phyloP scores from a whole-genome alignment of 2,888 invertebrate genomes.

The Physocephala rufipes region DNA sequence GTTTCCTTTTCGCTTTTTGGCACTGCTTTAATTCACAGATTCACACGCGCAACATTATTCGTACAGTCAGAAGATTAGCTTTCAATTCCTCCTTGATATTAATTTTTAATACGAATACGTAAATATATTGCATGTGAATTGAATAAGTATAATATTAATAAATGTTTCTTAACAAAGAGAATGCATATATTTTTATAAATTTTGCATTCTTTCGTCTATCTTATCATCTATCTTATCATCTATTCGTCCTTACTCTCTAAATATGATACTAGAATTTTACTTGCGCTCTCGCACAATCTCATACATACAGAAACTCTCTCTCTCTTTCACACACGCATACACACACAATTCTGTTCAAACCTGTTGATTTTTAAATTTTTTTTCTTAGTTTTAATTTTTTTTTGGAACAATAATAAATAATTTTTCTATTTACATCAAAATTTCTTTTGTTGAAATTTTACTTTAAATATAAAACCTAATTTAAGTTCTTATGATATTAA shows the following conservation, averaged over 20 bases:
- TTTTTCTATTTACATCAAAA: constrained; percentile 3
- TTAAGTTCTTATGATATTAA: constrained; percentile 38
- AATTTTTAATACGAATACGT: not conserved
- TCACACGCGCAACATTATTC: constrained; percentile 6
- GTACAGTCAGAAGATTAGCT: no score
- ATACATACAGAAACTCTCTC: no score
- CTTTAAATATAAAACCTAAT: constrained; percentile 12
- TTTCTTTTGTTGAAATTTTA: not conserved
- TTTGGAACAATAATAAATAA: constrained; percentile 5
- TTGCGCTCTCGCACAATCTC: no score
- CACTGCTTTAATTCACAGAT: constrained; percentile 34
- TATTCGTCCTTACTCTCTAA: no score
- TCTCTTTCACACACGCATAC: no score
- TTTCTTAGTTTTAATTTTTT: constrained; percentile 25
- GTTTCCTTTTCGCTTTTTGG: constrained; percentile 20
- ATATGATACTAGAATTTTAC: no score
- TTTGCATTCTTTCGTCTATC: not conserved
- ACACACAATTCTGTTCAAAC: no score
- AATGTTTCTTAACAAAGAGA: not conserved
- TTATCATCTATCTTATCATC: no score
- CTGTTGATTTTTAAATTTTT: constrained; percentile 5
- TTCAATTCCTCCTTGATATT: no score
- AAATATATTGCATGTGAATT: not conserved
- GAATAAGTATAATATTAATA: not conserved
- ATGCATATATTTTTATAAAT: not conserved